Evolutionary conservation across 30 jellyfish, hydroid and myxozoan genomes (phyloP).

Genomic region (Aurelia aurita complex sp. Pacific): DNA sequence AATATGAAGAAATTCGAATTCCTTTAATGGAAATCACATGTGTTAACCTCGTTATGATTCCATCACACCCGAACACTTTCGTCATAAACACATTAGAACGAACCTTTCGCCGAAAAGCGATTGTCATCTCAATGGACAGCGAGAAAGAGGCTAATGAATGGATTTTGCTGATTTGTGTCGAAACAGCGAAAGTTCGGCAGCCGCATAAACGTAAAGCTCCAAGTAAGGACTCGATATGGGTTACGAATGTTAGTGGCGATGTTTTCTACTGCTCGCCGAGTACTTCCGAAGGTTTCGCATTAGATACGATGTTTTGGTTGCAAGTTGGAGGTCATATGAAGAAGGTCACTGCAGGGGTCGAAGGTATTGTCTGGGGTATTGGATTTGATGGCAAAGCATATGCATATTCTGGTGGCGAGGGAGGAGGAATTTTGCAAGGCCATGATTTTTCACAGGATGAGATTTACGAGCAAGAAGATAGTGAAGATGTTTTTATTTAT

Average conservation of each 20-base stretch:
- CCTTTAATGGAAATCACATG: slow-evolving; percentile 61
- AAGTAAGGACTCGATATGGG: slow-evolving; percentile 69
- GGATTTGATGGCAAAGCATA: slow-evolving; percentile 93
- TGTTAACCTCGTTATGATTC: slow-evolving; percentile 48
- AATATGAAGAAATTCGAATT: slow-evolving; percentile 59
- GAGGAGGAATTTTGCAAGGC: slow-evolving; percentile 67
- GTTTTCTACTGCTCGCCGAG: slow-evolving; percentile 62
- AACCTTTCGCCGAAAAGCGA: slow-evolving; percentile 53
- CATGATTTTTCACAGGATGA: slow-evolving; percentile 26
- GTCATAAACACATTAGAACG: slow-evolving; percentile 65
- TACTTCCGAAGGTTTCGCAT: slow-evolving; percentile 35
- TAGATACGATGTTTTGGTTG: slow-evolving; percentile 72
- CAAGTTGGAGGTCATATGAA: slow-evolving; percentile 84
- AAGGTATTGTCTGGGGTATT: slow-evolving; percentile 84
- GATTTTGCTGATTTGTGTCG: slow-evolving; percentile 56
- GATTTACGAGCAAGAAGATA: slow-evolving; percentile 51
- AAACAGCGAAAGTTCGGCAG: slow-evolving; percentile 46
- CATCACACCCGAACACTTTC: slow-evolving; percentile 75
- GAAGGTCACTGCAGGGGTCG: slow-evolving; percentile 79
- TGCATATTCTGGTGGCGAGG: slow-evolving; percentile 74
- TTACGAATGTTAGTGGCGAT: slow-evolving; percentile 78
- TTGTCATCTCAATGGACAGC: slow-evolving; percentile 58
- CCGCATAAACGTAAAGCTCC: slow-evolving; percentile 15
- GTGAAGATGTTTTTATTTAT: slow-evolving; percentile 51
- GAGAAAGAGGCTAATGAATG: slow-evolving; percentile 84